Conservation (phyloP, 1,140 invertebrate genomes). For the Drosophila sproati region DNA sequence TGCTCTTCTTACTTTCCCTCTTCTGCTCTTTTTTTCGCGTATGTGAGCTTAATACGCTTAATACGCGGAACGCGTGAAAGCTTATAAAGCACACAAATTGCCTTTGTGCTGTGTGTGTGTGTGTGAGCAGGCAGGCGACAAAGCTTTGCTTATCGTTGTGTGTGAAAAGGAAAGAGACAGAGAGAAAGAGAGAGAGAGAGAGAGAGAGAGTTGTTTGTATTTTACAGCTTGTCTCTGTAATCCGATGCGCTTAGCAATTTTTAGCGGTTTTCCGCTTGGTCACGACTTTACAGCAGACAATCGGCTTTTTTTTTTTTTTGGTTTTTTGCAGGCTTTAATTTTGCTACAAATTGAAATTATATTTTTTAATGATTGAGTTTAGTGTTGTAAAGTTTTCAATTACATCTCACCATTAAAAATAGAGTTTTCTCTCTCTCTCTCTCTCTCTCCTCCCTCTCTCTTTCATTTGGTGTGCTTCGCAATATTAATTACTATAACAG, state of each 20-base stretch:
- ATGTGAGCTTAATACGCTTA: constrained; percentile 59
- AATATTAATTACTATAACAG: too few relatives aligned
- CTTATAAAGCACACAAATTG: constrained; percentile 66
- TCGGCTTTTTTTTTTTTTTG: background rate
- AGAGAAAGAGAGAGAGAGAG: too few relatives aligned
- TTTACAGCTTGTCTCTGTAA: constrained; percentile 40
- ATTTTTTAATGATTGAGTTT: background rate
- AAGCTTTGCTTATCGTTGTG: background rate
- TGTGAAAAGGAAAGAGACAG: background rate
- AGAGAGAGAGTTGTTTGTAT: too few relatives aligned
- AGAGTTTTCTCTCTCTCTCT: background rate
- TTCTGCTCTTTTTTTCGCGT: background rate
- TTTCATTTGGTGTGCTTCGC: too few relatives aligned
- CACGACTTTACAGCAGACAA: constrained; percentile 26
- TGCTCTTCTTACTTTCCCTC: too few relatives aligned
- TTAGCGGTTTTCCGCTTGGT: constrained; percentile 46
- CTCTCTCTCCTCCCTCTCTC: too few relatives aligned
- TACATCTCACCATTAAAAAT: background rate
- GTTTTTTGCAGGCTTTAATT: background rate
- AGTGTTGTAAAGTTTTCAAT: background rate
- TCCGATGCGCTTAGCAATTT: constrained; percentile 68
- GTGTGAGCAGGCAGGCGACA: background rate
- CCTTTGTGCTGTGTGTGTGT: constrained; percentile 40
- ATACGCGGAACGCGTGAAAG: constrained; percentile 28
- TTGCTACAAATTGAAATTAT: background rate